Conservation (phyloP, 2,888 invertebrate genomes). For the Mimumesa dahlbomi region DNA sequence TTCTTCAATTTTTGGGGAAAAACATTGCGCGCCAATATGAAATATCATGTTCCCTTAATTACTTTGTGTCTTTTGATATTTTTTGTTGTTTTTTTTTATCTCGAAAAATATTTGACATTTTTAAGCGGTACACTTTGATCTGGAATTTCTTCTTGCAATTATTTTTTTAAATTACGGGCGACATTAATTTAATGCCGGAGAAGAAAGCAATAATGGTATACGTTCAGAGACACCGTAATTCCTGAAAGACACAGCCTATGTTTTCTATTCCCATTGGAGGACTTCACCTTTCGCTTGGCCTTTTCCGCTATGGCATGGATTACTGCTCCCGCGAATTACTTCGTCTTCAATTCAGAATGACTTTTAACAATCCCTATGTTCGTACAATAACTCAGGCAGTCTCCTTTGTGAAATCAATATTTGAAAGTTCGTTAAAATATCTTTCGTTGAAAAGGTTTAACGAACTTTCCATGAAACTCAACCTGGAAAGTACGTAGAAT, state of each 20-base stretch:
- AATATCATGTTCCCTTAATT: too few species aligned
- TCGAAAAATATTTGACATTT: too few species aligned
- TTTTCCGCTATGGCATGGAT: conserved; percentile 15
- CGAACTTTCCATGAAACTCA: too few species aligned
- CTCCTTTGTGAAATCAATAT: not conserved
- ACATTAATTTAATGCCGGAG: not conserved
- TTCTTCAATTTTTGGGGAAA: too few species aligned
- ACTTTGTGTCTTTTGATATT: too few species aligned
- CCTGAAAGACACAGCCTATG: conserved; percentile 1
- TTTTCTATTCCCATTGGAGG: conserved; percentile 13
- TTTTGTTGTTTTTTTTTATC: too few species aligned
- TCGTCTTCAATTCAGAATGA: conserved; percentile 12
- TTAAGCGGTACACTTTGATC: too few species aligned
- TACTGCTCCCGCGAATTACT: conserved; percentile 15
- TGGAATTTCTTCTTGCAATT: too few species aligned
- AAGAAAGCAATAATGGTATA: not conserved
- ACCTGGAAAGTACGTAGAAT: too few species aligned
- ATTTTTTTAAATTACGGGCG: not conserved
- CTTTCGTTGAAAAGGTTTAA: too few species aligned
- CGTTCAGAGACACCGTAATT: not conserved
- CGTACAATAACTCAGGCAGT: not conserved
- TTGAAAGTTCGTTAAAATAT: not conserved
- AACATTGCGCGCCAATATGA: too few species aligned
- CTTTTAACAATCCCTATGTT: conserved; percentile 9
- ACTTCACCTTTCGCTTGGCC: conserved; percentile 44